phyloP scores from a whole-genome alignment of 2,888 invertebrate genomes.

The Sabellastarte sp. region DNA sequence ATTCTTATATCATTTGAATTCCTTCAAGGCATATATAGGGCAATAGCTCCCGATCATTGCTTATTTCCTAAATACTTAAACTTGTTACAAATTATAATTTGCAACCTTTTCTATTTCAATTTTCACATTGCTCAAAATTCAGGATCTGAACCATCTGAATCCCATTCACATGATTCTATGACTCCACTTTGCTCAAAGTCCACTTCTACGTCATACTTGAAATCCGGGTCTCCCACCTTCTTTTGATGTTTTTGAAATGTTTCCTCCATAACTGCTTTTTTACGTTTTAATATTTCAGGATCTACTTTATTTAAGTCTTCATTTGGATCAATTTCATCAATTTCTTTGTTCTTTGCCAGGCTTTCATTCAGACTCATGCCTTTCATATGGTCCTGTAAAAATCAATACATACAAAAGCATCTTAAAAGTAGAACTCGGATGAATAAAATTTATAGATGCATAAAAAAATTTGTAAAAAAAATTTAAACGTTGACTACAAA shows the following conservation, averaged over 20 bases:
- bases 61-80: too few species aligned
- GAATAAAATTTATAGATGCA: too few species aligned
- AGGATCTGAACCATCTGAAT: slow-evolving; percentile 55
- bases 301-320: slow-evolving; percentile 62
- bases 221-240: slow-evolving; percentile 60
- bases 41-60: too few species aligned
- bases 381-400: slow-evolving; percentile 59
- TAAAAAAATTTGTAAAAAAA: too few species aligned
- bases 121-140: too few species aligned
- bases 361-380: slow-evolving; percentile 58
- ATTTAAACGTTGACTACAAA: too few species aligned
- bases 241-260: slow-evolving; percentile 60
- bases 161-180: slow-evolving; percentile 59
- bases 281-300: slow-evolving; percentile 56
- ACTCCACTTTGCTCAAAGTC: slow-evolving; percentile 49
- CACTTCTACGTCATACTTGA: slow-evolving; percentile 61
- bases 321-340: slow-evolving; percentile 59
- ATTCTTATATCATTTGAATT: too few species aligned
- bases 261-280: slow-evolving; percentile 62
- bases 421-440: too few species aligned
- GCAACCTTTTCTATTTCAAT: too few species aligned
- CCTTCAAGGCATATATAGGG: too few species aligned
- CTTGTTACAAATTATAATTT: too few species aligned
- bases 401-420: too few species aligned
- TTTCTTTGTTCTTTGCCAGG: slow-evolving; percentile 47